Evolutionary conservation across 1,140 invertebrate genomes (phyloP), one percentile per base, ranked within the genome.

Genomic region (Metaphire vulgaris): DNA sequence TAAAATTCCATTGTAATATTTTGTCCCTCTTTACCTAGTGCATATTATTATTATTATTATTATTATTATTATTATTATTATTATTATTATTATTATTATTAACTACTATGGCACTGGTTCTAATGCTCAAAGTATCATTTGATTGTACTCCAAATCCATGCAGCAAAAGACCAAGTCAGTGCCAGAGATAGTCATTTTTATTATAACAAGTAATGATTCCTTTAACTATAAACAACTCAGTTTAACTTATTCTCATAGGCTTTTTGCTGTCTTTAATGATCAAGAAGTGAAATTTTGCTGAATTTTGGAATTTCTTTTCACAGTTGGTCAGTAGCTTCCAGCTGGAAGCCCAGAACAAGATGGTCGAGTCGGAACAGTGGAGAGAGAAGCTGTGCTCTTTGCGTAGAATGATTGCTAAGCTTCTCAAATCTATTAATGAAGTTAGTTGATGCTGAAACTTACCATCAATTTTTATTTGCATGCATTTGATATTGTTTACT

Each of bases 291-390:
- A 6, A 26, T 74, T 33, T 15, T 74, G 30, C 64, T 74, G 15
- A 68, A 2, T 74, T 33, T 69, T 65, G 0, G 32, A 41, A 2
- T 28, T 73, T 72, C 0, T 65, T 66, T 64, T n/a, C n/a, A 16
- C 80, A 86, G 85, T 78, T 86, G 75, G 84, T 86, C 32, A 84
- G 83, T 73, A 86, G 84, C 72, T 86, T 85, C 77, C 84, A 86
- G 74, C 81, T 82, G 16, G 85, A 85, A 69, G 83, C 85, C n/a
- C 75, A 81, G n/a, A 76, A 81, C 29, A 79, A 81, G 69, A 83
- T 83, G 74, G 80, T 83, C 68, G 84, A 85, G 65, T 80, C 80
- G 29, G 83, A 85, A 70, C 80, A 80, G 33, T 78, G 82, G 0
- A 81, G 81, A 34, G 65, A 79, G n/a, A 85, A 85, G 76, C 74